Conservation (phyloP, 2,797 vertebrate species). For the Danio jaintianensis region DNA sequence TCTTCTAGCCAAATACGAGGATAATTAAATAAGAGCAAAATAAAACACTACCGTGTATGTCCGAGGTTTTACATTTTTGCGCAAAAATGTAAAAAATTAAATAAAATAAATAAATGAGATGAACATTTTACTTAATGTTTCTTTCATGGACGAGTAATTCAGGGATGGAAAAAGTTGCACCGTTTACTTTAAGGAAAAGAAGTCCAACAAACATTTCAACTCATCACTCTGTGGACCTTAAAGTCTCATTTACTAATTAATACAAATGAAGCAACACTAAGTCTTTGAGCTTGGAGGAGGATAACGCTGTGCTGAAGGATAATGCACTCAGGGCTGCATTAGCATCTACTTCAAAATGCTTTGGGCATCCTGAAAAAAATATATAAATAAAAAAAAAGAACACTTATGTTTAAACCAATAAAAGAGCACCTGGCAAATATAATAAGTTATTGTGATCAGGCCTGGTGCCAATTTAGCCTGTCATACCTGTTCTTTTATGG, state of each 20-base stretch:
- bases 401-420: conserved; percentile 21
- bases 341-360: conserved; percentile 30
- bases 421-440: conserved; percentile 20
- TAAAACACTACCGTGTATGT: conserved; percentile 14
- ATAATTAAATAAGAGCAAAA: conserved; percentile 35
- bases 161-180: neutral
- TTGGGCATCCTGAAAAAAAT: conserved; percentile 11
- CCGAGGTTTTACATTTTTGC: neutral
- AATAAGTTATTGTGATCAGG: conserved; percentile 1
- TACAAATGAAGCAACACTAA: conserved; percentile 33
- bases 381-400: neutral
- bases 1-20: conserved; percentile 29
- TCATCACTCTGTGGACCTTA: neutral
- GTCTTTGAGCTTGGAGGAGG: conserved; percentile 34
- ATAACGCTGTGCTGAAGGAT: conserved; percentile 7
- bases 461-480: neutral
- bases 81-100: neutral
- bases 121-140: conserved; percentile 4
- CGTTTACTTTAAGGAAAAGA: conserved; percentile 8
- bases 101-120: neutral
- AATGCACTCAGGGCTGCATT: conserved; percentile 10
- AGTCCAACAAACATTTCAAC: conserved; percentile 11
- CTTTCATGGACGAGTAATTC: neutral
- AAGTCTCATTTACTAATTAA: conserved; percentile 24
- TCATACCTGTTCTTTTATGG: conserved; percentile 9